These are phyloP conservation scores for Numenius phaeopus DNA, from an alignment of 2,797 vertebrate genomes.

Conservation along the genomic window DNA sequence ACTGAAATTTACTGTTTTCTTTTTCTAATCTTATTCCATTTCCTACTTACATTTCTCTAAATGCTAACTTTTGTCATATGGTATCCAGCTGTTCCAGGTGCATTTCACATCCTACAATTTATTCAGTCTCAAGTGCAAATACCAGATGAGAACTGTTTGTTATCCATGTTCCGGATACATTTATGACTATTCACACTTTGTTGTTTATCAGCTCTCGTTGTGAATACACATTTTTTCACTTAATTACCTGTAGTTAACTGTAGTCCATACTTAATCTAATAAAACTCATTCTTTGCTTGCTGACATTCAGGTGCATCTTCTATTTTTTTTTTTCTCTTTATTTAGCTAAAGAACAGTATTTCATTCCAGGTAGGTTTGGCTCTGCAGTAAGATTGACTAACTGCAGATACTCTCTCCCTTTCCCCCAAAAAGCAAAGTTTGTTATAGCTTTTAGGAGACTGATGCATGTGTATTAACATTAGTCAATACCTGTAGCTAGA, in stretches of 20 bases:
- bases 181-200: slow-evolving; percentile 63
- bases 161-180: slow-evolving; percentile 32
- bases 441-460: slow-evolving; percentile 67
- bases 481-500: slow-evolving; percentile 61
- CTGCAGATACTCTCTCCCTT: slow-evolving; percentile 69
- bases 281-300: slow-evolving; percentile 82
- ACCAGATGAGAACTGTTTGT: slow-evolving; percentile 46
- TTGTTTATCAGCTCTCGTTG: slow-evolving; percentile 56
- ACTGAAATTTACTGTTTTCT: slow-evolving; percentile 63
- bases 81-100: slow-evolving; percentile 69
- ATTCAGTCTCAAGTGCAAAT: slow-evolving; percentile 67
- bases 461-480: slow-evolving; percentile 79
- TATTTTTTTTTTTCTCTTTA: slow-evolving; percentile 84
- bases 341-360: slow-evolving; percentile 99
- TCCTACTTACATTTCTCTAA: slow-evolving; percentile 70
- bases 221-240: slow-evolving; percentile 62
- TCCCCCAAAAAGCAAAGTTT: slow-evolving; percentile 54
- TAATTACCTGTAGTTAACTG: slow-evolving; percentile 72
- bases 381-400: slow-evolving; percentile 79
- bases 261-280: slow-evolving; percentile 79
- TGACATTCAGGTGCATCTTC: slow-evolving; percentile 85
- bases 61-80: slow-evolving; percentile 62
- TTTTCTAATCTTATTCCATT: slow-evolving; percentile 68
- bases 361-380: slow-evolving; percentile 97
- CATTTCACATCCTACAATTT: slow-evolving; percentile 66